Conservation (phyloP, 2,797 vertebrate species). For the Channallabes apus region DNA sequence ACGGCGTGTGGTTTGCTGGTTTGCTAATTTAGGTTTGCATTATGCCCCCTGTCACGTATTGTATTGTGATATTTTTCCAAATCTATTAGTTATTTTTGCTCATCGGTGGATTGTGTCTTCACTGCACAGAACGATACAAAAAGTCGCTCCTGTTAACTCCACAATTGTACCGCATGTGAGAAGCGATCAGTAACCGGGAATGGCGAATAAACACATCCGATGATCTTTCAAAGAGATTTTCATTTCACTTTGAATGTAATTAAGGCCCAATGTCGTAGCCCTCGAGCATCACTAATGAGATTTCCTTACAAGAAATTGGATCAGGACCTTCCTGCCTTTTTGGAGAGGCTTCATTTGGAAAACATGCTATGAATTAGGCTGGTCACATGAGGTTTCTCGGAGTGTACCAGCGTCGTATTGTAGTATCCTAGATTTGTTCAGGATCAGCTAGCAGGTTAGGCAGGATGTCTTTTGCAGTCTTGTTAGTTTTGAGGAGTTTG, state of each 20-base stretch:
- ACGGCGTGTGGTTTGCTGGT: neutral
- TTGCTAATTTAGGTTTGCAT: neutral
- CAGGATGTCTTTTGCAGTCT: too few relatives aligned
- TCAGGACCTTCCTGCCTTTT: constrained; percentile 19
- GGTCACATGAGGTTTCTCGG: constrained; percentile 4
- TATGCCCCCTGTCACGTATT: neutral
- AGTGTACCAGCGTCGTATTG: neutral
- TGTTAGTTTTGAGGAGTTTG: neutral
- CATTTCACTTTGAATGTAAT: constrained; percentile 10
- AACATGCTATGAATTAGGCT: neutral
- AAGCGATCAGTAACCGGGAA: neutral
- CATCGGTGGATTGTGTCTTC: neutral
- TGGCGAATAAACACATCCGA: neutral
- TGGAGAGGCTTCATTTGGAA: neutral
- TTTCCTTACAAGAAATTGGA: constrained; percentile 29
- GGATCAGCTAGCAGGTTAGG: neutral
- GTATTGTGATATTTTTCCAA: too few relatives aligned
- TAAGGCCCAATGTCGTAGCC: neutral
- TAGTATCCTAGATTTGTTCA: neutral
- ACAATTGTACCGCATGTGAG: too few relatives aligned
- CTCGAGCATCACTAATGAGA: constrained; percentile 16
- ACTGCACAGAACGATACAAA: neutral
- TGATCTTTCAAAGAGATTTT: constrained; percentile 5
- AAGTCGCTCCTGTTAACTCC: neutral
- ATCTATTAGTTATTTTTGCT: neutral